These are phyloP conservation scores for Eulemur albifrons DNA, from an alignment of 2,797 vertebrate genomes.

Conservation along the genomic window DNA sequence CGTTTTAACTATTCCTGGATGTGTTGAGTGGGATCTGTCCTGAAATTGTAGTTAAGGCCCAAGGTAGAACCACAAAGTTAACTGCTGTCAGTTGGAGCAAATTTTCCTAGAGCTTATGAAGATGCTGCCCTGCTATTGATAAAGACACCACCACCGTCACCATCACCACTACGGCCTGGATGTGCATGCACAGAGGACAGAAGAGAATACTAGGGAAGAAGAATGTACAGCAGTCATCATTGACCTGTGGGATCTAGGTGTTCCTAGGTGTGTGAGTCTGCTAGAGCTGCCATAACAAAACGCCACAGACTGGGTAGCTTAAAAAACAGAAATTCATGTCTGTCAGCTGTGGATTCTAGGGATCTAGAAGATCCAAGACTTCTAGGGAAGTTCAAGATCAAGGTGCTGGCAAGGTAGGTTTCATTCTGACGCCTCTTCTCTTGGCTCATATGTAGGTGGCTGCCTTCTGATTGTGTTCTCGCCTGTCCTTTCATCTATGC, in stretches of 20 bases:
- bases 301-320: background rate
- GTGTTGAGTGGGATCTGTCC: background rate
- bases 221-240: background rate
- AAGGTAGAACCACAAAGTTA: background rate
- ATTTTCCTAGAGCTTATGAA: background rate
- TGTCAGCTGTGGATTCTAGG: background rate
- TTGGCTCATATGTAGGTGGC: background rate
- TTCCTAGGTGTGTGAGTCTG: background rate
- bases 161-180: too few relatives aligned
- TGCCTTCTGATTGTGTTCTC: background rate
- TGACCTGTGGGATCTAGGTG: background rate
- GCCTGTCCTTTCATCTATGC: background rate
- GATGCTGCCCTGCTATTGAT: background rate
- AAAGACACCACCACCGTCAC: background rate
- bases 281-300: background rate
- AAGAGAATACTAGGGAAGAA: background rate
- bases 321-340: background rate
- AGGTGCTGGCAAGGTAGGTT: too few relatives aligned
- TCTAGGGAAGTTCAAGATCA: background rate
- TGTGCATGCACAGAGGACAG: background rate
- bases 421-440: background rate
- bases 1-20: background rate
- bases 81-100: background rate
- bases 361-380: background rate
- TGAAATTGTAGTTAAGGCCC: background rate